Percentiles rank a stretch among this genome's conserved stretches.
phyloP scores from a whole-genome alignment of 2,113 vertebrate species.

The Tyrannus savana region DNA sequence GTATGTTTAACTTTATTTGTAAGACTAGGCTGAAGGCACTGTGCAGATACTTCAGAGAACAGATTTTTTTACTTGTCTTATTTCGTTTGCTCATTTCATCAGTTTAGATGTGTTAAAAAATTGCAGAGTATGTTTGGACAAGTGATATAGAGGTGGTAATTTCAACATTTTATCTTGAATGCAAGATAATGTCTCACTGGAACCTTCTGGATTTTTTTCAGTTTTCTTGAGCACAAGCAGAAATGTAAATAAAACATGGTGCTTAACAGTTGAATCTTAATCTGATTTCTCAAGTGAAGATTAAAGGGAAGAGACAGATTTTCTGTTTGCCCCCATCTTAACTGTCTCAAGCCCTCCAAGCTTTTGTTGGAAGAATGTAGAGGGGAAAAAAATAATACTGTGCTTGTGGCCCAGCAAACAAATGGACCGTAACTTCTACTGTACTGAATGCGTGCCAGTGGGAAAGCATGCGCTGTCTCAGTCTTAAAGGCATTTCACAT shows the following conservation, averaged over 20 bases:
- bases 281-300: constrained; percentile 34
- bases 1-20: background rate
- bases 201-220: background rate
- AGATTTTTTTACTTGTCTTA: background rate
- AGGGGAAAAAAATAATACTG: background rate
- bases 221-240: background rate
- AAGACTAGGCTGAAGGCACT: background rate
- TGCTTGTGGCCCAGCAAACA: background rate
- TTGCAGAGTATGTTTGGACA: background rate
- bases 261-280: constrained; percentile 17
- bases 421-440: background rate
- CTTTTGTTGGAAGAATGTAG: background rate
- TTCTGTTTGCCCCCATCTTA: background rate
- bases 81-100: background rate
- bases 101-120: background rate
- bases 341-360: background rate
- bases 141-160: background rate
- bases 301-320: constrained; percentile 8
- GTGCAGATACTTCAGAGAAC: background rate
- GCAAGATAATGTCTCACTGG: background rate
- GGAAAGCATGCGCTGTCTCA: background rate
- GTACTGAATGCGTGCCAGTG: background rate
- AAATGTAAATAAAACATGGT: background rate
- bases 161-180: background rate
- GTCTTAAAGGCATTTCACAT: background rate